Base-by-base conservation (phyloP, 2,888 invertebrate species). In the Sacculina carcini region DNA sequence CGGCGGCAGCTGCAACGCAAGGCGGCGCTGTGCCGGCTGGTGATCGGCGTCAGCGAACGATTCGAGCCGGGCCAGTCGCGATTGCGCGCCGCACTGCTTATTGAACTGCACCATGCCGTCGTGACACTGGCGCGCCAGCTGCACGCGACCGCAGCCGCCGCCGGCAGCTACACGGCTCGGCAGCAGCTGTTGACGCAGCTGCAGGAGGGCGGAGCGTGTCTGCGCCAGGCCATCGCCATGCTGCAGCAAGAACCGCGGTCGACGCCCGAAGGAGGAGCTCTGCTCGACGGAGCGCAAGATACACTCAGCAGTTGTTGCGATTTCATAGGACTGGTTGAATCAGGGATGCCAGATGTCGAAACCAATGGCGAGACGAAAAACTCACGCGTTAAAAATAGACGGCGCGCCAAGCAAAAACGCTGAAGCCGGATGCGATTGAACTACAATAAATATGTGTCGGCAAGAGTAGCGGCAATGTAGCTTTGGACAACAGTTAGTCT, bases 51-150 rank as follows among this genome's bases (percentile, higher is more conserved):
- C 16, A 28, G 16, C 9, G 1, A 1, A 9, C 2, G 9, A 10
- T 44, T 44, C 28, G 44, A 44, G 44, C 44, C 44, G n/a, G 44
- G 44, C 28, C 10, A 28, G 44, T 44, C n/a, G n/a, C 44, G 44
- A 10, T 3, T 44, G 26, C 44, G 44, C n/a, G 44, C 28, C 44
- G 10, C 29, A 10, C 44, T 44, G 5, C 44, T 44, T 6, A 10
- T 44, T 2, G 28, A 44, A 29, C 44, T 44, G 16, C 44, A 44
- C 44, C 44, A 44, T 5, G 44, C 44, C 1, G n/a, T 28, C 28
- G 44, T 44, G 44, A 44, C 44, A 10, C 44, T n/a, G 16, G 44
- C 44, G 1, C 44, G 29, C 28, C 26, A 29, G 5, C 28, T n/a
- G n/a, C 28, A 28, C 44, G 44, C 28, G 16, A 29, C 28, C 28